Evolutionary conservation across 2,797 vertebrate genomes (phyloP).

Genomic region (Poliocrania exsul): DNA sequence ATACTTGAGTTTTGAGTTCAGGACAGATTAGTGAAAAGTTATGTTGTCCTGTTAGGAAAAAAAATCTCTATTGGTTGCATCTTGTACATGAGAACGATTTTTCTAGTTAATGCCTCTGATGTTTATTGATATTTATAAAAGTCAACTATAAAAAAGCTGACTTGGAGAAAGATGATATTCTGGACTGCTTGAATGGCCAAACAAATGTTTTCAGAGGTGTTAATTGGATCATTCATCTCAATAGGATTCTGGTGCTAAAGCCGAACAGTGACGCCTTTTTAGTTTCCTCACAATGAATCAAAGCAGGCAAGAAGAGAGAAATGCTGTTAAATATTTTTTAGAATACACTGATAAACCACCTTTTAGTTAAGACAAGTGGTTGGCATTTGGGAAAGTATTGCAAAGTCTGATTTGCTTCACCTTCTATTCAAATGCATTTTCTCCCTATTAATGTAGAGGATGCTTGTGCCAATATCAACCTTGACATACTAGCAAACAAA

Average conservation of each 20-base stretch:
- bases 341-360: background rate
- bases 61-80: background rate
- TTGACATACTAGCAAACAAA: background rate
- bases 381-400: background rate
- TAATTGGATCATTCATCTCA: conserved; percentile 21
- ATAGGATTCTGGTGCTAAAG: background rate
- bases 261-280: background rate
- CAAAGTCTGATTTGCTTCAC: background rate
- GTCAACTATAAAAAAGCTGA: background rate
- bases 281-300: background rate
- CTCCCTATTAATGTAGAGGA: background rate
- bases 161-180: background rate
- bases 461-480: background rate
- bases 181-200: background rate
- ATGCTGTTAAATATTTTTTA: background rate
- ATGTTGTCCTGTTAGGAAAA: background rate
- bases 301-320: background rate
- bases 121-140: background rate
- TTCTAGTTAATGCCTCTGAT: background rate
- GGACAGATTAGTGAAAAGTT: background rate
- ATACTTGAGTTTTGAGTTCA: background rate
- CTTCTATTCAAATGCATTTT: background rate
- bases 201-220: background rate
- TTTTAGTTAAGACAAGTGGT: background rate
- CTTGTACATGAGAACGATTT: background rate